phyloP scores from a whole-genome alignment of 2,797 vertebrate genomes.

The Sebastes paucispinis region DNA sequence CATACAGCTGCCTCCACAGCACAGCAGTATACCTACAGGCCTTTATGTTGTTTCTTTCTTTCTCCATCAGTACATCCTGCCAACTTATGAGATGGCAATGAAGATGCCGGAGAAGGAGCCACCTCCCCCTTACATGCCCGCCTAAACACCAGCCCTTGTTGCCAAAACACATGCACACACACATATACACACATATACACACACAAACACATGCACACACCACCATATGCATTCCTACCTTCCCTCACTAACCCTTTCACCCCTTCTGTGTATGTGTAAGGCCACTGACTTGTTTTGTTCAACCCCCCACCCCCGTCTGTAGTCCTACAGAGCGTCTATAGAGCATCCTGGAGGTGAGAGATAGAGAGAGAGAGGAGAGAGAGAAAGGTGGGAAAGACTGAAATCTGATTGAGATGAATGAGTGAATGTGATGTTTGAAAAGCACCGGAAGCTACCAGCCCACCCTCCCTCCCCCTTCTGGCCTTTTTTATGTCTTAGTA shows the following conservation, averaged over 20 bases:
- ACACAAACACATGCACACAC: conserved; percentile 4
- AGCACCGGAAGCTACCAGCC: conserved; percentile 46
- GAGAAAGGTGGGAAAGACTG: conserved; percentile 23
- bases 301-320: conserved; percentile 69
- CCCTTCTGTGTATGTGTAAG: conserved; percentile 50
- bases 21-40: not conserved
- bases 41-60: not conserved
- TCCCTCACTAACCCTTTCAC: conserved; percentile 39
- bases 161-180: conserved; percentile 45
- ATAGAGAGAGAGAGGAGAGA: not conserved
- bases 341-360: conserved; percentile 37
- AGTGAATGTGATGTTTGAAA: conserved; percentile 62
- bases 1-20: not conserved
- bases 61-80: conserved; percentile 90
- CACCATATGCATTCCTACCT: conserved; percentile 68
- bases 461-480: not conserved
- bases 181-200: not conserved
- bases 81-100: conserved; percentile 98
- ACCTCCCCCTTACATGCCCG: conserved; percentile 95
- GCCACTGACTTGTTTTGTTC: conserved; percentile 78
- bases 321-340: conserved; percentile 72
- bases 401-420: conserved; percentile 32
- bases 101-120: conserved; percentile 99
- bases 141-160: conserved; percentile 81
- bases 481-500: conserved; percentile 74